Percentiles rank a stretch among this genome's conserved stretches.
These are phyloP conservation scores for Platyscapa corneri DNA, from an alignment of 1,140 invertebrate species.

Conservation along the genomic window DNA sequence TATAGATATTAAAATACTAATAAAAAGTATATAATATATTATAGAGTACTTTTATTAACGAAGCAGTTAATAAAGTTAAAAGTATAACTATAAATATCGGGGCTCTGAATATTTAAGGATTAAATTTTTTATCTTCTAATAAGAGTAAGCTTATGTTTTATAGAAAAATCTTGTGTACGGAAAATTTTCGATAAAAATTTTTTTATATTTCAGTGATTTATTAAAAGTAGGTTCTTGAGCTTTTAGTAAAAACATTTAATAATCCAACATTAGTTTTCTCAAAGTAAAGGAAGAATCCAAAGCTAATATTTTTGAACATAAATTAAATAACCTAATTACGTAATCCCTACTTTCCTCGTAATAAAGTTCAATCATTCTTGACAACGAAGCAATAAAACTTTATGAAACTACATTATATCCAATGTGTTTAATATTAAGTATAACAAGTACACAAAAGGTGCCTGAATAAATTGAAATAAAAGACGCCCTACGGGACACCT, in stretches of 20 bases:
- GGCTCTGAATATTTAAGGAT: background rate
- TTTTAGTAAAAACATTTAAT: too few relatives aligned
- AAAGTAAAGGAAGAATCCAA: background rate
- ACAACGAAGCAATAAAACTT: background rate
- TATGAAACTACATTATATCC: background rate
- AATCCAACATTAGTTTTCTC: too few relatives aligned
- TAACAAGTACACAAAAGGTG: background rate
- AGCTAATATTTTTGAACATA: background rate
- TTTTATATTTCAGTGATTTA: too few relatives aligned
- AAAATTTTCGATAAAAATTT: too few relatives aligned
- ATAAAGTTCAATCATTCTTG: background rate
- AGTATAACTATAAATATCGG: background rate
- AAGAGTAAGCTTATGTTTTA: too few relatives aligned
- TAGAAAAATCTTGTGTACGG: too few relatives aligned
- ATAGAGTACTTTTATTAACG: background rate
- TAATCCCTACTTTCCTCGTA: background rate
- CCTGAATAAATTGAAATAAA: conserved; percentile 29
- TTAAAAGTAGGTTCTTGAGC: too few relatives aligned
- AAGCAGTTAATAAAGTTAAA: background rate
- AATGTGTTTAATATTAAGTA: background rate
- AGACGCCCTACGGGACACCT: background rate
- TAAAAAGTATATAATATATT: background rate
- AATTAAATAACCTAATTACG: background rate
- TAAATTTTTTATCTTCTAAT: too few relatives aligned
- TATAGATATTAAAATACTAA: background rate